Evolutionary conservation across 2,797 vertebrate species (phyloP).

Genomic region (Aldrovandia affinis): DNA sequence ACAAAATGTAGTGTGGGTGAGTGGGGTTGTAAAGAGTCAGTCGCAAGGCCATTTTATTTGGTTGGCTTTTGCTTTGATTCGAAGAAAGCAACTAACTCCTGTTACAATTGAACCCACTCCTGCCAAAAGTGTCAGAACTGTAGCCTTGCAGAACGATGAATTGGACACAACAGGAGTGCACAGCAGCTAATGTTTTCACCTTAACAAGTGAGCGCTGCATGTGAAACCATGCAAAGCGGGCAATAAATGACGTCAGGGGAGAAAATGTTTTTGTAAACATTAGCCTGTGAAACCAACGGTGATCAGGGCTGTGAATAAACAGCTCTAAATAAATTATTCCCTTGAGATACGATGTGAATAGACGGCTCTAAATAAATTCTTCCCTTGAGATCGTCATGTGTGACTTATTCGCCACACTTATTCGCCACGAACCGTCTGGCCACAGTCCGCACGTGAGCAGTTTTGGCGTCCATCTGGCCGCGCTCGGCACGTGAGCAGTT

Average conservation of each 20-base stretch:
- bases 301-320: constrained; percentile 29
- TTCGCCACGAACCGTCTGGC: too few species aligned
- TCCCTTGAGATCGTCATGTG: constrained; percentile 55
- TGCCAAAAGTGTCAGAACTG: background rate
- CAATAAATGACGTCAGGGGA: background rate
- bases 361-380: constrained; percentile 67
- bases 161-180: background rate
- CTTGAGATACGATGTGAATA: constrained; percentile 57
- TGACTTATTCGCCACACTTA: too few species aligned
- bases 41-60: too few species aligned
- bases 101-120: too few species aligned
- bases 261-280: constrained; percentile 12
- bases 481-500: too few species aligned
- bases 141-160: background rate
- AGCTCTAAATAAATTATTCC: constrained; percentile 66
- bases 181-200: background rate
- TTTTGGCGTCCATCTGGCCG: too few species aligned
- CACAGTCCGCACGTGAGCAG: too few species aligned
- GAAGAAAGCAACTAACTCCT: too few species aligned
- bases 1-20: too few species aligned
- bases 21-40: too few species aligned
- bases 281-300: background rate
- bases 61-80: too few species aligned
- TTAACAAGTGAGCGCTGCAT: background rate
- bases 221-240: background rate